Percentiles rank a stretch among this genome's conserved stretches.
Conservation (phyloP, 2,797 vertebrate species). For the Tympanoctomys barrerae region DNA sequence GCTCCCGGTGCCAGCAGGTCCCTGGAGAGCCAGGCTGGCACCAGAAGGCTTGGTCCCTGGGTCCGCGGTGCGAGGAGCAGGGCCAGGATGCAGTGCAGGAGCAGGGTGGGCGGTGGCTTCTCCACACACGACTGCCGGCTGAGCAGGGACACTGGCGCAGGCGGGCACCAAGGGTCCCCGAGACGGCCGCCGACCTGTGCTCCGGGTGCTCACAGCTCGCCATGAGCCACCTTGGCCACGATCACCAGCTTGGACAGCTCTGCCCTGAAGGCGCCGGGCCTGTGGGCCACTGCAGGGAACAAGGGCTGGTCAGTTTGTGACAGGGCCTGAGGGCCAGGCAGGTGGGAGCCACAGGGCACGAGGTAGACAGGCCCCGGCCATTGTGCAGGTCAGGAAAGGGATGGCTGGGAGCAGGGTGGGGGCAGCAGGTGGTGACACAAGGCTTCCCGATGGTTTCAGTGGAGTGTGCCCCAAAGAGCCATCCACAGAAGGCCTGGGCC, state of each 20-base stretch:
- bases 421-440: neutral
- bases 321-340: neutral
- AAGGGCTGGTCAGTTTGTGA: neutral
- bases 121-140: neutral
- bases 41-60: neutral
- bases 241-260: conserved; percentile 95
- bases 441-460: neutral
- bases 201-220: conserved; percentile 92
- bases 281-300: conserved; percentile 92
- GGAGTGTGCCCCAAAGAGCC: neutral
- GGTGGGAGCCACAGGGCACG: neutral
- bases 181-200: neutral
- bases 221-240: conserved; percentile 90
- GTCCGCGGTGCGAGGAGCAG: neutral
- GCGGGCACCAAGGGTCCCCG: neutral
- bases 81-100: neutral
- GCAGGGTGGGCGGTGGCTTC: neutral
- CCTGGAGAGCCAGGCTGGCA: neutral
- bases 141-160: neutral
- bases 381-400: neutral
- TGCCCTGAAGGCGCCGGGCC: conserved; percentile 94
- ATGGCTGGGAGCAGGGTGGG: neutral
- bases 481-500: neutral
- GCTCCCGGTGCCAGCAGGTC: neutral
- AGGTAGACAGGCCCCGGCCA: neutral